A percentile compares a stretch with the other conserved stretches of the same genome.
These are phyloP conservation scores for Porites cylindrica DNA, from an alignment of 92 coral and sea anemone species.

Conservation along the genomic window DNA sequence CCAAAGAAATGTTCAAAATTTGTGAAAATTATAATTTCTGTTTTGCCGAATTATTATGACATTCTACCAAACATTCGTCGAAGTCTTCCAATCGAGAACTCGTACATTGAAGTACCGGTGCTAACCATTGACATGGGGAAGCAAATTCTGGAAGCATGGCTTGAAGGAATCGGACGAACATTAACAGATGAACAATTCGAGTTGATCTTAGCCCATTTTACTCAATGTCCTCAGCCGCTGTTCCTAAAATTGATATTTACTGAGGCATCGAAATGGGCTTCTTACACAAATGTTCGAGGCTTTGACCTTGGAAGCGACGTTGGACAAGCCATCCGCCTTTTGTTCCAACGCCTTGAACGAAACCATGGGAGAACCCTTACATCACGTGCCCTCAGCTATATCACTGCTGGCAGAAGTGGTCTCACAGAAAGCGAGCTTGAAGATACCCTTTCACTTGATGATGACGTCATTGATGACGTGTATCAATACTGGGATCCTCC, in stretches of 20 bases:
- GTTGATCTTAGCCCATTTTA: conserved; percentile 67
- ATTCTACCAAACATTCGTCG: conserved; percentile 82
- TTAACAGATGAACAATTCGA: conserved; percentile 69
- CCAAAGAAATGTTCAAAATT: conserved; percentile 65
- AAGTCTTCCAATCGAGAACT: conserved; percentile 73
- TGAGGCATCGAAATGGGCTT: conserved; percentile 84
- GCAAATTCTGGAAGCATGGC: conserved; percentile 84
- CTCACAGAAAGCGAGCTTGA: conserved; percentile 87
- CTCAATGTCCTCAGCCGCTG: conserved; percentile 84
- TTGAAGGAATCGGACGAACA: conserved; percentile 67
- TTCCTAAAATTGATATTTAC: conserved; percentile 84
- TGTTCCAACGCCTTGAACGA: conserved; percentile 85
- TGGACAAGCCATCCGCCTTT: conserved; percentile 75
- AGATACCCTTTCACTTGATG: conserved; percentile 85
- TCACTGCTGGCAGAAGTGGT: conserved; percentile 88
- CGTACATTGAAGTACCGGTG: conserved; percentile 78
- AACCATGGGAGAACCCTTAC: conserved; percentile 84
- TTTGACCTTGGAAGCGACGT: conserved; percentile 85
- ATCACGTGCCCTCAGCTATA: conserved; percentile 82
- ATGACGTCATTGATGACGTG: conserved; percentile 93
- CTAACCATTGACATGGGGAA: conserved; percentile 77
- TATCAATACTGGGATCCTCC: conserved; percentile 97
- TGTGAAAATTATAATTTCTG: conserved; percentile 79
- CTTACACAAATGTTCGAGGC: conserved; percentile 78
- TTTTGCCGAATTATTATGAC: conserved; percentile 77